Percentiles rank a stretch among this genome's conserved stretches.
These are phyloP conservation scores for Caenorhabditis remanei DNA, from an alignment of 1,140 invertebrate genomes.

Conservation along the genomic window DNA sequence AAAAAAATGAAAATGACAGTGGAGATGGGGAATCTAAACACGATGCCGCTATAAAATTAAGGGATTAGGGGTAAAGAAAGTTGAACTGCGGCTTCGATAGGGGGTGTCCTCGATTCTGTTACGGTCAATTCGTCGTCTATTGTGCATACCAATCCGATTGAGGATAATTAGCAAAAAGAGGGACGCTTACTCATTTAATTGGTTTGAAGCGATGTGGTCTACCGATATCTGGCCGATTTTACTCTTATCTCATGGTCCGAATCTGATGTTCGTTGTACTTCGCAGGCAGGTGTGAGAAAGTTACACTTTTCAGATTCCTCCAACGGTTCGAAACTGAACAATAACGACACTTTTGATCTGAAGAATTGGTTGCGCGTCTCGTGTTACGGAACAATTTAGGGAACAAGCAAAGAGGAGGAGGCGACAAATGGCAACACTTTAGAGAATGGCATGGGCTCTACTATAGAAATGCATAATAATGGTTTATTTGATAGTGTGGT, in stretches of 20 bases:
- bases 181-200: constrained; percentile 44
- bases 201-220: constrained; percentile 37
- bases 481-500: constrained; percentile 55
- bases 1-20: constrained; percentile 27
- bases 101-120: constrained; percentile 46
- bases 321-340: not conserved
- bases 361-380: constrained; percentile 3
- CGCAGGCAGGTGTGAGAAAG: constrained; percentile 35
- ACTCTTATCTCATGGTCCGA: constrained; percentile 26
- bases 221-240: not conserved
- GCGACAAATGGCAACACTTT: constrained; percentile 46
- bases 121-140: constrained; percentile 53
- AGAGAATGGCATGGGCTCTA: constrained; percentile 34
- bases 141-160: constrained; percentile 54
- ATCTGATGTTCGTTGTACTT: constrained; percentile 1
- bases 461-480: constrained; percentile 57
- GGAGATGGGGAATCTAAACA: not conserved
- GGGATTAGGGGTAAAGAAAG: constrained; percentile 52
- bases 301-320: not conserved
- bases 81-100: not conserved
- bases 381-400: constrained; percentile 39
- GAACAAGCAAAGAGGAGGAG: not conserved
- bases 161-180: constrained; percentile 40
- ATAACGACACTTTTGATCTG: constrained; percentile 10
- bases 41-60: constrained; percentile 50